Conservation (phyloP, 2,797 vertebrate species). For the Eutrigla gurnardus region DNA sequence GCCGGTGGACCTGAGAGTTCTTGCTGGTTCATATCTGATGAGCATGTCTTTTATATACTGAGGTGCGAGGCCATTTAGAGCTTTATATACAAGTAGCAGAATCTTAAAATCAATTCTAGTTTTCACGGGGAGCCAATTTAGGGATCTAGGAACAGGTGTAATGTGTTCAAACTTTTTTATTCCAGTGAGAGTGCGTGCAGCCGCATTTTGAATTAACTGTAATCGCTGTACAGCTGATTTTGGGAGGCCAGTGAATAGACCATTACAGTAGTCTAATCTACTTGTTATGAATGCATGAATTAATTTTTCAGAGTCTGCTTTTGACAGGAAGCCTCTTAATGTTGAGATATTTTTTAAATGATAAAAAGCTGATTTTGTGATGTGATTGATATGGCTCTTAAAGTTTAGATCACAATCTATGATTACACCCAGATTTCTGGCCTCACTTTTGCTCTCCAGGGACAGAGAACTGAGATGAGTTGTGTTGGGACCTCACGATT, state of each 20-base stretch:
- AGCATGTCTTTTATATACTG: background rate
- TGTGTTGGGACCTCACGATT: too few species aligned
- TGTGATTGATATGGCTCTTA: background rate
- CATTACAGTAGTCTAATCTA: too few species aligned
- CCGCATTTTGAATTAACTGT: too few species aligned
- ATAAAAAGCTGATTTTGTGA: background rate
- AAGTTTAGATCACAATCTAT: background rate
- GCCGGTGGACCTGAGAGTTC: background rate
- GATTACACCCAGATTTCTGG: background rate
- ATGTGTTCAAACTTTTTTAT: too few species aligned
- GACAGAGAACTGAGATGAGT: background rate
- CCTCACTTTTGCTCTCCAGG: background rate
- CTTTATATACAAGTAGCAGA: background rate
- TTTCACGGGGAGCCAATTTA: background rate
- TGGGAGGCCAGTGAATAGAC: too few species aligned
- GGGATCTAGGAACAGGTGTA: background rate
- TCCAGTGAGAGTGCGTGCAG: too few species aligned
- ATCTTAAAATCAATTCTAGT: background rate
- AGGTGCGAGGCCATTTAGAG: background rate
- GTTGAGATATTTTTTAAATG: background rate
- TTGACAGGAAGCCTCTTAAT: background rate
- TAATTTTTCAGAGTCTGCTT: background rate
- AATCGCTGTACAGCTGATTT: background rate
- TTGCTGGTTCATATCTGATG: background rate
- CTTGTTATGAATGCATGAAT: too few species aligned